Percentiles rank a stretch among this genome's conserved stretches.
Conservation (phyloP, 2,888 invertebrate species). For the Allolobophora icterica region DNA sequence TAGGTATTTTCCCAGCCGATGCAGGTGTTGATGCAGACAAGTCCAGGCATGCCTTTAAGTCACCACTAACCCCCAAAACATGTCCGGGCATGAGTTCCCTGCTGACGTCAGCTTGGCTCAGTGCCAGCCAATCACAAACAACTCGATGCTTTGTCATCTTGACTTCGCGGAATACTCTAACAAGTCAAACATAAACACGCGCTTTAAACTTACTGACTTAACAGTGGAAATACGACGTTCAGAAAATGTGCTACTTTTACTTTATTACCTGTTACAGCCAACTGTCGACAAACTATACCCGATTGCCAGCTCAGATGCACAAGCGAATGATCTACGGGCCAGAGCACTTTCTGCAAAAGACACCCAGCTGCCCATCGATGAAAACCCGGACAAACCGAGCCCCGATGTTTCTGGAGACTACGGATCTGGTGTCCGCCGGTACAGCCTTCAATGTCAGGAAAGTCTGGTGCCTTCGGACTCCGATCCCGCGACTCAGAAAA, state of each 20-base stretch:
- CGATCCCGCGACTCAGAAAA: background rate
- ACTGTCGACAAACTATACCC: background rate
- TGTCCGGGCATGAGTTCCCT: too few species aligned
- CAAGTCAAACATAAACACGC: too few species aligned
- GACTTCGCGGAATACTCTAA: too few species aligned
- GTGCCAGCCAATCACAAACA: too few species aligned
- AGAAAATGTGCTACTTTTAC: background rate
- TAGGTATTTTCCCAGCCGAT: too few species aligned
- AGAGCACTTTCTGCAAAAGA: background rate
- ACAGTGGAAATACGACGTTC: too few species aligned
- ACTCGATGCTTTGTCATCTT: too few species aligned
- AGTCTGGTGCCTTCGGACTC: background rate
- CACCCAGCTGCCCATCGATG: background rate
- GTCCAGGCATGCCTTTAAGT: too few species aligned
- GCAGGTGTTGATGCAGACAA: too few species aligned
- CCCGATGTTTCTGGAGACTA: background rate
- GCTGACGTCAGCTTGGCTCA: too few species aligned
- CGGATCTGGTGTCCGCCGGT: background rate
- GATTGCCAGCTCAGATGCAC: background rate
- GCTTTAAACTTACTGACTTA: too few species aligned
- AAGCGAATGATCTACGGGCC: background rate
- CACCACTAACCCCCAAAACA: too few species aligned
- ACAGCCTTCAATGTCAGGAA: background rate
- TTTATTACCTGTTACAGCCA: background rate
- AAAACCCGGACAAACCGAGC: background rate